Conservation (phyloP, 2,888 invertebrate species). For the Xestia c-nigrum region DNA sequence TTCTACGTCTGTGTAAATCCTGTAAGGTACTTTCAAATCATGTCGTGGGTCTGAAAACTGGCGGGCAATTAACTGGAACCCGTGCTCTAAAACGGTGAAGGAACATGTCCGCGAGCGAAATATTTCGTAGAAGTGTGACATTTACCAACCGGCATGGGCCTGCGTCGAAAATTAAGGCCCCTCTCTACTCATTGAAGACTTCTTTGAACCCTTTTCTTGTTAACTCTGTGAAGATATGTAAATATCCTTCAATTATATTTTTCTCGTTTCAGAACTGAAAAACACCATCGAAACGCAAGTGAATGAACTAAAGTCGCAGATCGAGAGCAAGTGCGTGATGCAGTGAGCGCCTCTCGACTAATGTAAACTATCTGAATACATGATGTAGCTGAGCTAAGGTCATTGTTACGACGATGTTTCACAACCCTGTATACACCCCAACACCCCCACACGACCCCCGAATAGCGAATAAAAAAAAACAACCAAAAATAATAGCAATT, state of each 20-base stretch:
- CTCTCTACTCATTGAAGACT: not conserved
- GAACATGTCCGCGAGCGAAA: not conserved
- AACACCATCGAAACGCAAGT: slow-evolving; percentile 99
- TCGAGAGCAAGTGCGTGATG: slow-evolving; percentile 99
- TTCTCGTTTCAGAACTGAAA: slow-evolving; percentile 96
- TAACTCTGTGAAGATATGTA: not conserved
- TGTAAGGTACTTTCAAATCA: not conserved
- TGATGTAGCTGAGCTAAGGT: slow-evolving; percentile 89
- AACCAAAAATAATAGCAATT: slow-evolving; percentile 68
- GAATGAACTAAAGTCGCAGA: slow-evolving; percentile 98
- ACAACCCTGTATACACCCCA: slow-evolving; percentile 72
- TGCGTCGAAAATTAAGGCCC: not conserved
- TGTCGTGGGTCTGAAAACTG: not conserved
- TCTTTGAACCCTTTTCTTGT: not conserved
- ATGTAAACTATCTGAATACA: slow-evolving; percentile 80
- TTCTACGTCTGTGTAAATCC: not conserved
- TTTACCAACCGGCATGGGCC: not conserved
- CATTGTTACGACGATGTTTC: slow-evolving; percentile 83
- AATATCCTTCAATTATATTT: not conserved
- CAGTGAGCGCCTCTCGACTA: slow-evolving; percentile 92
- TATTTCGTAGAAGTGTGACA: not conserved
- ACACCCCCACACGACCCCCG: slow-evolving; percentile 65
- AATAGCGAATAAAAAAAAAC: slow-evolving; percentile 62
- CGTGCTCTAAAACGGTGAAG: not conserved
- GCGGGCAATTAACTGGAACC: not conserved